phyloP scores from a whole-genome alignment of 2,797 vertebrate genomes.

The Cyprinodon diabolis region DNA sequence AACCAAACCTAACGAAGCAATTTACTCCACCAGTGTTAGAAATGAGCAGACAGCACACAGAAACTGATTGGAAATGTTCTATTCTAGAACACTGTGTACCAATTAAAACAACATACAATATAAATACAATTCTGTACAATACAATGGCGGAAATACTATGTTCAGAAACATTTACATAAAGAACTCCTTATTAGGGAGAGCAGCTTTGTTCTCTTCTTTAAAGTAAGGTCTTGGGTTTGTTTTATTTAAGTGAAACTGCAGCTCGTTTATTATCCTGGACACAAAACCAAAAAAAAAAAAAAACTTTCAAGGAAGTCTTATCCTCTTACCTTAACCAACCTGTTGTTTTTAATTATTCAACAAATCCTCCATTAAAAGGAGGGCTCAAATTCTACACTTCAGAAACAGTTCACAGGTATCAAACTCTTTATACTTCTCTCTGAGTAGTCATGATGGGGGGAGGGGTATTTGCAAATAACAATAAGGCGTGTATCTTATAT shows the following conservation, averaged over 20 bases:
- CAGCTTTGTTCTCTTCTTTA: slow-evolving; percentile 89
- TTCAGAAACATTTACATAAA: slow-evolving; percentile 90
- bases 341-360: slow-evolving; percentile 43
- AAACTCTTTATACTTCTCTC: slow-evolving; percentile 49
- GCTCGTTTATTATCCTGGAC: slow-evolving; percentile 72
- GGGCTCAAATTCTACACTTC: slow-evolving; percentile 52
- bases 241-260: slow-evolving; percentile 80
- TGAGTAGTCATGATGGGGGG: slow-evolving; percentile 50
- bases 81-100: slow-evolving; percentile 96
- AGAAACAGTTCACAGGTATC: slow-evolving; percentile 57
- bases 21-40: background rate
- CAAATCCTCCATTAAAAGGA: slow-evolving; percentile 45
- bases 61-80: slow-evolving; percentile 85
- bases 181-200: slow-evolving; percentile 87
- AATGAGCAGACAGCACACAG: slow-evolving; percentile 59
- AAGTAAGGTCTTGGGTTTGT: slow-evolving; percentile 86
- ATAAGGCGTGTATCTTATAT: slow-evolving; percentile 81
- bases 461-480: slow-evolving; percentile 51
- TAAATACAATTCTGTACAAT: slow-evolving; percentile 99
- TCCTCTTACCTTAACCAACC: slow-evolving; percentile 46
- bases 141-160: slow-evolving; percentile 89
- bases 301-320: slow-evolving; percentile 42
- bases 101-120: slow-evolving; percentile 92
- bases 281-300: slow-evolving; percentile 63
- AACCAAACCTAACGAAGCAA: background rate